Percentiles rank a stretch among this genome's conserved stretches.
Conservation (phyloP, 2,888 invertebrate genomes). For the Nemapogon koenigi region DNA sequence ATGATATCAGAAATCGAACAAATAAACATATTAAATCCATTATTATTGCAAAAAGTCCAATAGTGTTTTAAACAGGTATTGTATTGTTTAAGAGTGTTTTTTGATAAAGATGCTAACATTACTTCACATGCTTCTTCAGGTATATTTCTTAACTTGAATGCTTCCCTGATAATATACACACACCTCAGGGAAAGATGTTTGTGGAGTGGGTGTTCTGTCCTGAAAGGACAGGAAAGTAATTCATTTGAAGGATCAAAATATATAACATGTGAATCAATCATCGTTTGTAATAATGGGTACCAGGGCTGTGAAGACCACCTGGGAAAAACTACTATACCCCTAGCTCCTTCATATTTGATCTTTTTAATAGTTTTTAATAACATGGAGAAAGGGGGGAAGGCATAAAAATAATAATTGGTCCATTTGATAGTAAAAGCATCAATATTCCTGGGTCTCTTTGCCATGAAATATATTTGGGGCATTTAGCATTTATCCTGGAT, state of each 20-base stretch:
- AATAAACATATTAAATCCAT: background rate
- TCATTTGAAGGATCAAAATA: background rate
- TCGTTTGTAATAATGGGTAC: background rate
- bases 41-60: slow-evolving; percentile 1
- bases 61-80: background rate
- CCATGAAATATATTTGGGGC: slow-evolving; percentile 13
- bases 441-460: slow-evolving; percentile 11
- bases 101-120: background rate
- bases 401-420: slow-evolving; percentile 13
- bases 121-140: background rate
- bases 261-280: background rate
- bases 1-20: background rate
- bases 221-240: slow-evolving; percentile 8
- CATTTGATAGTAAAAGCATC: slow-evolving; percentile 15
- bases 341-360: slow-evolving; percentile 8
- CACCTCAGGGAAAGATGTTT: slow-evolving; percentile 5
- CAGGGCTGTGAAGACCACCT: slow-evolving; percentile 6
- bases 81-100: background rate
- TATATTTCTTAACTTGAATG: background rate
- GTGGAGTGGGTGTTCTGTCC: background rate
- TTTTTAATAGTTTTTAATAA: slow-evolving; percentile 15
- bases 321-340: slow-evolving; percentile 5
- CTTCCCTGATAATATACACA: slow-evolving; percentile 1
- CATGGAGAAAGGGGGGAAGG: slow-evolving; percentile 14
- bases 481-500: slow-evolving; percentile 10